These are phyloP conservation scores for Epinotia demarniana DNA, from an alignment of 2,888 invertebrate species.

Conservation along the genomic window DNA sequence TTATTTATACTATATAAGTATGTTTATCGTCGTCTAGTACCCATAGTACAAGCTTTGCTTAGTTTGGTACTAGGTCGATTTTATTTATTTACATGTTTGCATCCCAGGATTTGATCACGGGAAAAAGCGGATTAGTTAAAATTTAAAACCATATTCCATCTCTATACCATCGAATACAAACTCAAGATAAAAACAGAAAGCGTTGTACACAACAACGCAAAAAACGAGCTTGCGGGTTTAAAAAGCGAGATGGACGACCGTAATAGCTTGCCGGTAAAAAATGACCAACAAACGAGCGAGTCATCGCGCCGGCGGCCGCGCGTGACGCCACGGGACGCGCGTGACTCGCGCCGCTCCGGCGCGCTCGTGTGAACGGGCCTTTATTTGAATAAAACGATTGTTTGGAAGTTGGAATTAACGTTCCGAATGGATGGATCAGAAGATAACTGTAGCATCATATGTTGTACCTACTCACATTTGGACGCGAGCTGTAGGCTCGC, in stretches of 20 bases:
- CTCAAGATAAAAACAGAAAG: conserved; percentile 25
- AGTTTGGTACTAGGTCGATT: no score
- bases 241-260: conserved; percentile 73
- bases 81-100: not conserved
- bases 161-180: not conserved
- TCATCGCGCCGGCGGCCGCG: conserved; percentile 67
- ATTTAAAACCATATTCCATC: not conserved
- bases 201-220: conserved; percentile 29
- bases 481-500: no score
- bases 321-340: conserved; percentile 48
- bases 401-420: conserved; percentile 31
- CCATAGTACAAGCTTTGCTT: no score
- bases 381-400: conserved; percentile 67
- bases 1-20: no score
- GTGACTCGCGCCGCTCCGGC: conserved; percentile 60
- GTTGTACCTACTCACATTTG: not conserved
- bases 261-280: conserved; percentile 60
- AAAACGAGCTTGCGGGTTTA: conserved; percentile 65
- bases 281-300: conserved; percentile 68
- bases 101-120: not conserved
- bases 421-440: not conserved
- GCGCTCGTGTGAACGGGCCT: conserved; percentile 72
- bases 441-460: conserved; percentile 10
- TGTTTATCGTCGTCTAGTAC: no score
- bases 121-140: not conserved